A percentile compares a stretch with the other conserved stretches of the same genome.
These are phyloP conservation scores for Apamea sordens DNA, from an alignment of 2,888 invertebrate species.

Conservation along the genomic window DNA sequence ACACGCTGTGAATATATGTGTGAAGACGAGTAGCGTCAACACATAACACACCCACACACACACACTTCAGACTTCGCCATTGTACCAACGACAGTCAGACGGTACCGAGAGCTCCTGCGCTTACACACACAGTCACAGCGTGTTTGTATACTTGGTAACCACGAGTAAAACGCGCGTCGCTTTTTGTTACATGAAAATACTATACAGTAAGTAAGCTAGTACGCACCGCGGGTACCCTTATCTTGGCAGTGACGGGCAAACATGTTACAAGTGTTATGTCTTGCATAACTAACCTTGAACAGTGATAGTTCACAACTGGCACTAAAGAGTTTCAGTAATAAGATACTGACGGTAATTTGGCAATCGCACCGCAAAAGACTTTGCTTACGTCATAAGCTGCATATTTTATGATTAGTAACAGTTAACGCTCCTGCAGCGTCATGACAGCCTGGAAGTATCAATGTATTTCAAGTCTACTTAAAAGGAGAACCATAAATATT, in stretches of 20 bases:
- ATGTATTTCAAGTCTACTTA: constrained; percentile 48
- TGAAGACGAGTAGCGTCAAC: not conserved
- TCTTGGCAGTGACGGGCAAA: constrained; percentile 54
- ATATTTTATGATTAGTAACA: constrained; percentile 39
- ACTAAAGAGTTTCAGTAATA: constrained; percentile 34
- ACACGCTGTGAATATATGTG: not conserved
- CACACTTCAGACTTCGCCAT: not conserved
- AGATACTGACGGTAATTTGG: constrained; percentile 10
- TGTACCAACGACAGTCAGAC: not conserved
- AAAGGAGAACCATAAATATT: constrained; percentile 71
- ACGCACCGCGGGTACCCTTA: constrained; percentile 36
- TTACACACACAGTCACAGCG: not conserved
- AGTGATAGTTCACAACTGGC: constrained; percentile 26
- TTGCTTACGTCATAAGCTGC: constrained; percentile 12
- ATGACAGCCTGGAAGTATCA: constrained; percentile 9
- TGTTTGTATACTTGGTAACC: not conserved
- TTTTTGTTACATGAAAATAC: not conserved
- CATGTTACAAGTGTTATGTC: constrained; percentile 31
- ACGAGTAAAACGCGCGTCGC: not conserved
- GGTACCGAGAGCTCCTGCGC: not conserved
- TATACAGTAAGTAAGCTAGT: not conserved
- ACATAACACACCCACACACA: not conserved
- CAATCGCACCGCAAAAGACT: constrained; percentile 6
- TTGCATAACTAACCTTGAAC: constrained; percentile 19
- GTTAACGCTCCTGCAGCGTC: constrained; percentile 31